These are phyloP conservation scores for Pammene aurita DNA, from an alignment of 2,888 invertebrate genomes.

Conservation along the genomic window DNA sequence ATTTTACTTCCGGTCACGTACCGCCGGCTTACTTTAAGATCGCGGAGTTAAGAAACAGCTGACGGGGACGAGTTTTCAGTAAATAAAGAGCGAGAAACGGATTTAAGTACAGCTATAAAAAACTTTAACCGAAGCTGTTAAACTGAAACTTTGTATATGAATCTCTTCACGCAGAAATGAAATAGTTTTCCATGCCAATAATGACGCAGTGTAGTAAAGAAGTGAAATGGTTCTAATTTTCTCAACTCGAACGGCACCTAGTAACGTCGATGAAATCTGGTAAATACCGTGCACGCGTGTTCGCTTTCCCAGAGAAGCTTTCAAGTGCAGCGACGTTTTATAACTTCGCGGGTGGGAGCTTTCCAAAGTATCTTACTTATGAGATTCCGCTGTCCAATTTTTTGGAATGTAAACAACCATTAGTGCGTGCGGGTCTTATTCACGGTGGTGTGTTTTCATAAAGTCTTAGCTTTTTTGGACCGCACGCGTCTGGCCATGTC, in stretches of 20 bases:
- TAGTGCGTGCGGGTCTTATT: conserved; percentile 24
- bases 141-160: conserved; percentile 41
- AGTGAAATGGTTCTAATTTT: conserved; percentile 14
- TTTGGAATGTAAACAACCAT: conserved; percentile 39
- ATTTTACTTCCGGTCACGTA: conserved; percentile 56
- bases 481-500: conserved; percentile 29
- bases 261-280: conserved; percentile 16
- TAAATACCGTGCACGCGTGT: conserved; percentile 23
- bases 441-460: conserved; percentile 37
- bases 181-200: conserved; percentile 34
- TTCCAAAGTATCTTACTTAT: conserved; percentile 30
- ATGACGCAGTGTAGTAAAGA: conserved; percentile 31
- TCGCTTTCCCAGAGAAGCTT: conserved; percentile 33
- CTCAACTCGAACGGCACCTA: not conserved
- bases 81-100: conserved; percentile 31
- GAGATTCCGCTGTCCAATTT: conserved; percentile 35
- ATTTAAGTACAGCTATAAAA: conserved; percentile 39
- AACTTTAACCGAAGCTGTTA: conserved; percentile 38
- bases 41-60: conserved; percentile 35
- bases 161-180: conserved; percentile 38
- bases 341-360: conserved; percentile 22
- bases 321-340: conserved; percentile 34
- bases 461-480: conserved; percentile 39
- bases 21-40: conserved; percentile 25
- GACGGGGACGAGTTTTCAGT: conserved; percentile 35